Evolutionary conservation across 2,888 invertebrate species (phyloP).

Genomic region (Eupithecia centaureata): DNA sequence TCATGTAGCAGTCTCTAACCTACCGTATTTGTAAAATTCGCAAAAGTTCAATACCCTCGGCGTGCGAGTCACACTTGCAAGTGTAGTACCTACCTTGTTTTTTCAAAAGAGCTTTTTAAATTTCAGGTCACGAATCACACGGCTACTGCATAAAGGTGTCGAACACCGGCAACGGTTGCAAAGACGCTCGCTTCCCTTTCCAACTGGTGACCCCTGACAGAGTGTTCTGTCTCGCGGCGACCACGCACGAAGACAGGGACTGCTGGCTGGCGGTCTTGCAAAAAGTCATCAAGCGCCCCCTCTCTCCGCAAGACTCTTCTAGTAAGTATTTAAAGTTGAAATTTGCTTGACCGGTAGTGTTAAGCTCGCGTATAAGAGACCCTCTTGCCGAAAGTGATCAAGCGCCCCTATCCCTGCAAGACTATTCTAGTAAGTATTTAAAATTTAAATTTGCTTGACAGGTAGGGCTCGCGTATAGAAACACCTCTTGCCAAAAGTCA

Average conservation of each 20-base stretch:
- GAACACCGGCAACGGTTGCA: constrained; percentile 83
- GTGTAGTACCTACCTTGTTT: no score
- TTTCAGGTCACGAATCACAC: constrained; percentile 87
- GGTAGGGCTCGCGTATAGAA: no score
- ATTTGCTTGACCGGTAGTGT: background rate
- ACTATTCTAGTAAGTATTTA: constrained; percentile 86
- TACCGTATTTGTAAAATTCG: no score
- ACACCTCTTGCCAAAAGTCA: constrained; percentile 88
- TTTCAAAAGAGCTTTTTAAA: background rate
- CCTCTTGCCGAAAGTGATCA: constrained; percentile 89
- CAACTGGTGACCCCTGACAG: constrained; percentile 92
- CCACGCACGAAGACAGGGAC: constrained; percentile 89
- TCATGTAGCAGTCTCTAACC: no score
- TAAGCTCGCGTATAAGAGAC: no score
- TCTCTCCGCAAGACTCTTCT: constrained; percentile 91
- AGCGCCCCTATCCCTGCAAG: constrained; percentile 91
- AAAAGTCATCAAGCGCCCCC: constrained; percentile 88
- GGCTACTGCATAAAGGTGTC: constrained; percentile 89
- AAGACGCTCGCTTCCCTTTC: constrained; percentile 91
- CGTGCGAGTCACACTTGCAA: no score
- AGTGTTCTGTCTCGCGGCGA: constrained; percentile 90
- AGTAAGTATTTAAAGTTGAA: constrained; percentile 78
- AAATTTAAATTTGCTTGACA: no score
- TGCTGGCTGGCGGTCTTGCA: constrained; percentile 92
- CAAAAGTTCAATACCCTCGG: no score